These are phyloP conservation scores for Papilio machaon DNA, from an alignment of 1,140 invertebrate genomes.

Conservation along the genomic window DNA sequence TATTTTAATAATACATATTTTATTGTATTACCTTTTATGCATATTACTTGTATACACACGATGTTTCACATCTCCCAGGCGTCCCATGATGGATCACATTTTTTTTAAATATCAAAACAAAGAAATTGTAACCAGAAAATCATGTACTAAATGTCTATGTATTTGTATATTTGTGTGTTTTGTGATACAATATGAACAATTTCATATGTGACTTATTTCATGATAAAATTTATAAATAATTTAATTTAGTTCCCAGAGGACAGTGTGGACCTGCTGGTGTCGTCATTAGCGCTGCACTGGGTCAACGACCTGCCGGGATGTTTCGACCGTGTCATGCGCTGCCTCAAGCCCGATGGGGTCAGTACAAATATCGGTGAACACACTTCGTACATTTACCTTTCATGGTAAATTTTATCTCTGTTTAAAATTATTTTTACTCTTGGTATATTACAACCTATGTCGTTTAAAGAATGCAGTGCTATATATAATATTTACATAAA, in stretches of 20 bases:
- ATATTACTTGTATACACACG: no score
- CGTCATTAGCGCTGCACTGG: constrained; percentile 95
- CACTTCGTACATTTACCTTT: neutral
- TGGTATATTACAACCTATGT: neutral
- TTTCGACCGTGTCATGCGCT: constrained; percentile 87
- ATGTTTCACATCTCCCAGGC: no score
- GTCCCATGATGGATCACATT: no score
- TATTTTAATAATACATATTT: no score
- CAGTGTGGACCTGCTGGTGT: constrained; percentile 93
- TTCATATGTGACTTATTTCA: neutral
- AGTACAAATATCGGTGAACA: constrained; percentile 82
- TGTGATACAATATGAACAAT: no score
- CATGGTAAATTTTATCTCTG: neutral
- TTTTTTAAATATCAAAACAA: neutral
- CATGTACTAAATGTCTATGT: no score
- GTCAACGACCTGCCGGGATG: constrained; percentile 97
- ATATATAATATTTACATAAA: neutral
- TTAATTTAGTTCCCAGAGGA: constrained; percentile 87
- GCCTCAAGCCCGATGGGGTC: constrained; percentile 94
- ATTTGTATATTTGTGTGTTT: no score
- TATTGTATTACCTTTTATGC: no score
- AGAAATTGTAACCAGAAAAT: neutral
- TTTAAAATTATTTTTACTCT: neutral
- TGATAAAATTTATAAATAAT: neutral
- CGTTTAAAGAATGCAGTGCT: neutral